Conservation (phyloP, 2,113 vertebrate genomes). For the Engystomops pustulosus region DNA sequence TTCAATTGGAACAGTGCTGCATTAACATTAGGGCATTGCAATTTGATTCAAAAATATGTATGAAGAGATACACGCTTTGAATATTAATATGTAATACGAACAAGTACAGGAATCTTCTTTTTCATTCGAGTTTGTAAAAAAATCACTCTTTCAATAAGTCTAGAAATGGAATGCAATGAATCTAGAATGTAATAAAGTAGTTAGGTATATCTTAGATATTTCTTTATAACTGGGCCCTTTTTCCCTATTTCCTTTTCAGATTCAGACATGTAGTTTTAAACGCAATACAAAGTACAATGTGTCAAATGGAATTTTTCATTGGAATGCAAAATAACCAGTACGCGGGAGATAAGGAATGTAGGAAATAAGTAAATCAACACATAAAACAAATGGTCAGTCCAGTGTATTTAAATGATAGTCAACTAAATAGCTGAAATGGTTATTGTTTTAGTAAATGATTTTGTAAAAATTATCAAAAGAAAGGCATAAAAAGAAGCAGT, state of each 20-base stretch:
- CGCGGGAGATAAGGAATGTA: no score
- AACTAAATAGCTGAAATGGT: no score
- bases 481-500: no score
- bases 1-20: constrained; percentile 31
- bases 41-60: constrained; percentile 38
- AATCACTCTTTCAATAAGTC: constrained; percentile 4
- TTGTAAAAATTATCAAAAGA: no score
- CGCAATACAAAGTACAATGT: background rate
- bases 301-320: background rate
- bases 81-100: constrained; percentile 36
- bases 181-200: background rate
- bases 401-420: no score
- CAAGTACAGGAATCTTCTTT: background rate
- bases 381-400: background rate
- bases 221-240: background rate
- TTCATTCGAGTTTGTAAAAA: background rate
- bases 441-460: no score
- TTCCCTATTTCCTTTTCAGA: background rate
- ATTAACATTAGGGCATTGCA: constrained; percentile 23
- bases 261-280: background rate
- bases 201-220: background rate
- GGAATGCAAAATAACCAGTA: background rate
- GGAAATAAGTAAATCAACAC: background rate
- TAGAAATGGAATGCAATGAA: constrained; percentile 27
- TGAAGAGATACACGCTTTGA: constrained; percentile 11